Evolutionary conservation across 1,140 invertebrate genomes (phyloP).

Genomic region (Planococcus citri): DNA sequence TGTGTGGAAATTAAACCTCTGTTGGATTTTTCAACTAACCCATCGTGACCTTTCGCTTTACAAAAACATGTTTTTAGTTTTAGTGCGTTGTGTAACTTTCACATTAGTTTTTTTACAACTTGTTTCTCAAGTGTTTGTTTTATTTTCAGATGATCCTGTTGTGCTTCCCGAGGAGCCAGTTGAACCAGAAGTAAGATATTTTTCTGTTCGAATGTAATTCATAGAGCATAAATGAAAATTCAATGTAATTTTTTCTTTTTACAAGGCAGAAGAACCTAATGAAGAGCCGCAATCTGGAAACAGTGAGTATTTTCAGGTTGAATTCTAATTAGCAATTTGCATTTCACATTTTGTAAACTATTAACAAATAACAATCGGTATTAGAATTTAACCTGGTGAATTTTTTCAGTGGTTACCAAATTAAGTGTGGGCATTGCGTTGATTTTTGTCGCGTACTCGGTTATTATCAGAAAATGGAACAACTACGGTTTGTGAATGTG

Average conservation of each 20-base stretch:
- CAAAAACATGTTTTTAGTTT: too few species aligned
- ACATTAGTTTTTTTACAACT: too few species aligned
- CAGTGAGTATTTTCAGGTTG: not conserved
- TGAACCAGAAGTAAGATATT: too few species aligned
- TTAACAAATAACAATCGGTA: not conserved
- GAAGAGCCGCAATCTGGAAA: not conserved
- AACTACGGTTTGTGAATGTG: constrained; percentile 6
- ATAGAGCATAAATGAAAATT: too few species aligned
- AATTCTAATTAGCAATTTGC: not conserved
- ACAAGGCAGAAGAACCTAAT: not conserved
- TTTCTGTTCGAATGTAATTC: too few species aligned
- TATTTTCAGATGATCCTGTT: not conserved
- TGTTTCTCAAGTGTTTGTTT: too few species aligned
- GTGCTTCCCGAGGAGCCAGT: too few species aligned
- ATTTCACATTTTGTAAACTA: not conserved
- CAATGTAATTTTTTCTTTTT: too few species aligned
- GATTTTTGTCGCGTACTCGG: constrained; percentile 1
- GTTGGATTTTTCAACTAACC: too few species aligned
- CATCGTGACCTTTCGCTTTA: too few species aligned
- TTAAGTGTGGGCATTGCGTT: constrained; percentile 2
- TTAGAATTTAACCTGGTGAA: not conserved
- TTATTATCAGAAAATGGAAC: constrained; percentile 7
- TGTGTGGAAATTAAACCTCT: not conserved
- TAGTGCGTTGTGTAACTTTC: too few species aligned
- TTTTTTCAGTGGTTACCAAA: constrained; percentile 1